phyloP scores from a whole-genome alignment of 2,888 invertebrate species.

The Elysia crispata region DNA sequence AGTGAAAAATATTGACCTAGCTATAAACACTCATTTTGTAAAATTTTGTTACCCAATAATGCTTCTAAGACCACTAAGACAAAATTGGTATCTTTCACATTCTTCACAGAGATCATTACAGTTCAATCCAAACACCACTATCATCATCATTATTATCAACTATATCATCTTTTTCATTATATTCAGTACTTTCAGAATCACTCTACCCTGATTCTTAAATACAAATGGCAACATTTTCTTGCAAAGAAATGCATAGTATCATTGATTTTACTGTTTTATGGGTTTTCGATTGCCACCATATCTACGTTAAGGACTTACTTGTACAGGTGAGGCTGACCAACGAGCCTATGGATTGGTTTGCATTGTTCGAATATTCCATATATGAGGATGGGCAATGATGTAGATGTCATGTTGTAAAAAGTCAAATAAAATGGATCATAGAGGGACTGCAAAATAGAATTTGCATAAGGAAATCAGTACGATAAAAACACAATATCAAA shows the following conservation, averaged over 20 bases:
- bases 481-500: no score
- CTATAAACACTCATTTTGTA: no score
- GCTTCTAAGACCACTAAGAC: no score
- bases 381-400: conserved; percentile 85
- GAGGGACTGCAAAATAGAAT: conserved; percentile 78
- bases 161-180: no score
- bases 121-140: not conserved
- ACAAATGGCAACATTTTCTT: no score
- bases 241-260: no score
- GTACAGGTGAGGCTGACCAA: conserved; percentile 85
- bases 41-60: no score
- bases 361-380: conserved; percentile 88
- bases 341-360: conserved; percentile 80
- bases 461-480: no score
- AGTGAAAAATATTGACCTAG: no score
- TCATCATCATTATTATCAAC: conserved; percentile 2
- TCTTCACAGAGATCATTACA: not conserved
- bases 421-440: conserved; percentile 88
- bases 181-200: no score
- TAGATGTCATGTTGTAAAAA: conserved; percentile 87
- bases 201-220: no score
- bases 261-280: not conserved
- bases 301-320: conserved; percentile 79
- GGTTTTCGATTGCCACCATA: not conserved
- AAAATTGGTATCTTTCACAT: no score